Conservation (phyloP, 1,140 invertebrate genomes). For the Pygmarrhopalites habei region DNA sequence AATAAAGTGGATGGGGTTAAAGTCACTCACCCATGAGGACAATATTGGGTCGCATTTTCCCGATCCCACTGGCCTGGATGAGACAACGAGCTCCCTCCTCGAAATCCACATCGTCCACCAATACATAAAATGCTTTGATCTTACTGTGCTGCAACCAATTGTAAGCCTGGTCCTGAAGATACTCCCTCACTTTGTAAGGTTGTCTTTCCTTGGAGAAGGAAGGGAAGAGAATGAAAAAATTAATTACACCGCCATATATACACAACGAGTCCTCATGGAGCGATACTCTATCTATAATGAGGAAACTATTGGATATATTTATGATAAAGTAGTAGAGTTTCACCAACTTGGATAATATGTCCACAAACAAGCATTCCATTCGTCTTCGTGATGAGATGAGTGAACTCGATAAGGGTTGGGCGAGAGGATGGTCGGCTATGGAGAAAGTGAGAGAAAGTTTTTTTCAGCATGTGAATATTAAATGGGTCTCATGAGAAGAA, state of each 20-base stretch:
- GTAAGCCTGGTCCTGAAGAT: conserved; percentile 57
- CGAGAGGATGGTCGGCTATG: conserved; percentile 47
- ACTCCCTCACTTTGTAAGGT: conserved; percentile 57
- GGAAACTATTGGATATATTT: too few species aligned
- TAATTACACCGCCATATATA: background rate
- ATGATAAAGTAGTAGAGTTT: too few species aligned
- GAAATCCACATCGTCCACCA: conserved; percentile 71
- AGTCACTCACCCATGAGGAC: conserved; percentile 50
- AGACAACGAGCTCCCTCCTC: conserved; percentile 50
- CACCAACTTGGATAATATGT: conserved; percentile 50
- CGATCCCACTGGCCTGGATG: conserved; percentile 49
- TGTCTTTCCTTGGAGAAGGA: conserved; percentile 48
- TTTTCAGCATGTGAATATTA: too few species aligned
- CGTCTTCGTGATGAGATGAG: conserved; percentile 52
- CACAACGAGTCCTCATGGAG: background rate
- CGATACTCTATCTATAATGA: background rate
- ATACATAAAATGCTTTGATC: conserved; percentile 83
- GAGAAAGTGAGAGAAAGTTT: too few species aligned
- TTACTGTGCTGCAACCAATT: conserved; percentile 75
- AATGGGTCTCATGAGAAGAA: too few species aligned
- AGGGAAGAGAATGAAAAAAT: too few species aligned
- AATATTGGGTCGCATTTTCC: conserved; percentile 56
- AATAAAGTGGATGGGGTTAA: background rate
- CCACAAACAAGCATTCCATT: conserved; percentile 54
- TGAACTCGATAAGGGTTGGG: conserved; percentile 55